These are phyloP conservation scores for Malacosoma neustria DNA, from an alignment of 2,888 invertebrate genomes.

Conservation along the genomic window DNA sequence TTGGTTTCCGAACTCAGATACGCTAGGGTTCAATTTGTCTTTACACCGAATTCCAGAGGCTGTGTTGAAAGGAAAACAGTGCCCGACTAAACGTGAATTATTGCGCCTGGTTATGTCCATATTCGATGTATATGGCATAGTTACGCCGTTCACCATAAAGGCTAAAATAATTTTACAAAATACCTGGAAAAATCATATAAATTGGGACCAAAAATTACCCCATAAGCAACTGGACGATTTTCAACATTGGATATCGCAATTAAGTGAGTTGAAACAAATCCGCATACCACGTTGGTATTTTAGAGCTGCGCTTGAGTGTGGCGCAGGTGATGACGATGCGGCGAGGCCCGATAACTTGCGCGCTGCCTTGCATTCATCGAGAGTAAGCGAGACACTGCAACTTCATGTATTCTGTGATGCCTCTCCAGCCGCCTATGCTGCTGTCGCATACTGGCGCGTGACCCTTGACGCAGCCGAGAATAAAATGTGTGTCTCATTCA, in stretches of 20 bases:
- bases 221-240: slow-evolving; percentile 1
- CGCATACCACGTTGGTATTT: slow-evolving; percentile 6
- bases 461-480: too few relatives aligned
- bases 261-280: background rate
- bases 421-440: too few relatives aligned
- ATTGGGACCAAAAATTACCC: slow-evolving; percentile 4
- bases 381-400: too few relatives aligned
- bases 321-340: too few relatives aligned
- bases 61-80: slow-evolving; percentile 6
- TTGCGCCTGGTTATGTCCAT: slow-evolving; percentile 13
- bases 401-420: too few relatives aligned
- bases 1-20: slow-evolving; percentile 11
- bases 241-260: slow-evolving; percentile 1
- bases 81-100: slow-evolving; percentile 12
- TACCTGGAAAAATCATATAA: slow-evolving; percentile 6
- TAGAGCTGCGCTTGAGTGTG: too few relatives aligned
- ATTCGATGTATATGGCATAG: slow-evolving; percentile 12
- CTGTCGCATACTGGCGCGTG: too few relatives aligned
- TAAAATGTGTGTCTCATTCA: too few relatives aligned
- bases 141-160: slow-evolving; percentile 14
- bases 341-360: too few relatives aligned
- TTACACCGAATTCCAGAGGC: slow-evolving; percentile 8
- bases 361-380: too few relatives aligned
- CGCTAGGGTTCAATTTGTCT: slow-evolving; percentile 11
- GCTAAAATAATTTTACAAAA: slow-evolving; percentile 15